Base-by-base conservation (phyloP, 2,888 invertebrate genomes). In the Phyto melanocephala region DNA sequence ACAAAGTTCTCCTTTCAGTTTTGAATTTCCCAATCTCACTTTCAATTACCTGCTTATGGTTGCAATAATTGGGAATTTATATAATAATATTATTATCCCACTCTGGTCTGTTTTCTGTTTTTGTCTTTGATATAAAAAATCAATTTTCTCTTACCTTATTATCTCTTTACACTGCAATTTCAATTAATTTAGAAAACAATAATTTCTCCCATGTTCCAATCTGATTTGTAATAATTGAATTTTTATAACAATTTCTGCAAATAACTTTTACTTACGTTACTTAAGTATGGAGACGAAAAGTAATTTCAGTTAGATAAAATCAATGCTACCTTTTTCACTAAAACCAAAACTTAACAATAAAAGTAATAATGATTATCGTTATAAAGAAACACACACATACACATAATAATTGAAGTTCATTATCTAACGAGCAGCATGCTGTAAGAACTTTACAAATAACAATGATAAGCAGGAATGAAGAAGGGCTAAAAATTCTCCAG, bases 151-250 rank as follows among this genome's bases (percentile, higher is more conserved):
- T 45, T n/a, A n/a, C 67, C 10, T 7, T 47, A 20, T 54, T 62
- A 77, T 62, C 72, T 47, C 8, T 37, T 4, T 42, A 28, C 13
- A 13, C 33, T 70, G 42, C 65, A 76, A 72, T 81, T 81, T 76
- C 81, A 72, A 81, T 81, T 81, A 81, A 71, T 52, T 28, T 6
- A 52, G 37, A 45, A 50, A 76, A 45, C 13, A 47, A 24, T 71
- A 76, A 71, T 67, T 67, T 76, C 54, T 81, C 71, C 76, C 71
- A 65, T 52, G 71, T 67, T 71, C 37, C 60, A 71, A 81, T 81
- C 71, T 54, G 71, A 76, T 81, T 71, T 67, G 52, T 45, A 67
- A 71, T 76, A 81, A 81, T 81, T 81, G 81, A 81, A 81, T 76
- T 81, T 71, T 80, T 80, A 75, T 63, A 80, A 80, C 70, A 63